These are phyloP conservation scores for Epinotia bilunana DNA, from an alignment of 2,888 invertebrate genomes.

Conservation along the genomic window DNA sequence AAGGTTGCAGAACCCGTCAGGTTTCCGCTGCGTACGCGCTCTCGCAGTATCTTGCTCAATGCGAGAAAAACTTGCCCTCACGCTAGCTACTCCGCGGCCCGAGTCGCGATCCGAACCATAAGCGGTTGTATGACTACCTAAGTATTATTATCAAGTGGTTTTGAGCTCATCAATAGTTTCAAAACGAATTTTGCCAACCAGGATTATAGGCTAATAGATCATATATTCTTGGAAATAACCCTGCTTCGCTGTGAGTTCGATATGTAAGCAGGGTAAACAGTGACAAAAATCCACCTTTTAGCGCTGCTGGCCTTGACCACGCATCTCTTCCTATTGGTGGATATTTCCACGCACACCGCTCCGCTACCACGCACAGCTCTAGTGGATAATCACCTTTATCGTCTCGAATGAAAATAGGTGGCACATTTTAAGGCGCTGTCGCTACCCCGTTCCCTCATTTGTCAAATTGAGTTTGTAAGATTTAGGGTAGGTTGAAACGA, in stretches of 20 bases:
- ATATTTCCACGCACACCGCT: no score
- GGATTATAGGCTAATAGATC: not conserved
- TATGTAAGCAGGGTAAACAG: not conserved
- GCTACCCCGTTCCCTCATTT: not conserved
- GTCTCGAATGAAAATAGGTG: no score
- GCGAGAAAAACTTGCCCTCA: slow-evolving; percentile 67
- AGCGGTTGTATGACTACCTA: slow-evolving; percentile 45
- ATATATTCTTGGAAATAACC: no score
- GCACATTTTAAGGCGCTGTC: not conserved
- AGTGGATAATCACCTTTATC: no score
- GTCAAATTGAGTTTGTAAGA: not conserved
- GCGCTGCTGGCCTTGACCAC: no score
- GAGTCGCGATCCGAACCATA: slow-evolving; percentile 48
- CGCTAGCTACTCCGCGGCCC: slow-evolving; percentile 50
- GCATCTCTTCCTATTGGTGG: no score
- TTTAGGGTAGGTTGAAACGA: no score
- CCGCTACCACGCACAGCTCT: no score
- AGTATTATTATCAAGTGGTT: not conserved
- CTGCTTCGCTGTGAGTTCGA: no score
- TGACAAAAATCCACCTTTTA: not conserved
- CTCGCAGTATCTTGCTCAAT: slow-evolving; percentile 59
- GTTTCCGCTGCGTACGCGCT: slow-evolving; percentile 53
- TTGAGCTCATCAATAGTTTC: not conserved
- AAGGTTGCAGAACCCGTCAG: slow-evolving; percentile 63
- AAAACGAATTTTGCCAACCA: not conserved